These are phyloP conservation scores for Hippocampus mohnikei DNA, from an alignment of 2,113 vertebrate species.

Conservation along the genomic window DNA sequence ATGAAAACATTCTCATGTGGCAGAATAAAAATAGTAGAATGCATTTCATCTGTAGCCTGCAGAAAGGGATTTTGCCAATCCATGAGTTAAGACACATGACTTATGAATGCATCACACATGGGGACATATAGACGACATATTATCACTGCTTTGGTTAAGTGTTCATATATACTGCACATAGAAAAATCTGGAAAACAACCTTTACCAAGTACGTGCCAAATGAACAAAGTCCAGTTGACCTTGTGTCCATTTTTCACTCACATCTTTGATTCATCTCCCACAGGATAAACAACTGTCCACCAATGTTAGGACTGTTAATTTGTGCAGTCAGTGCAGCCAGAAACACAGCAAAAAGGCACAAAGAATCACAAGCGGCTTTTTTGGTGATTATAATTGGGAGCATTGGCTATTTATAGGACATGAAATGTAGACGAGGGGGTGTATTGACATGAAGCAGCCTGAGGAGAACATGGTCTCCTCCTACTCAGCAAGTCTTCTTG, in stretches of 20 bases:
- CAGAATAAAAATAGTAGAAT: too few relatives aligned
- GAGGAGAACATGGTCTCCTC: constrained; percentile 31
- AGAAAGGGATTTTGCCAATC: too few relatives aligned
- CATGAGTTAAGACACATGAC: too few relatives aligned
- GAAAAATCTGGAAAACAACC: neutral
- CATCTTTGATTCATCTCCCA: neutral
- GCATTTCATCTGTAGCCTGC: too few relatives aligned
- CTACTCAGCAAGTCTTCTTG: constrained; percentile 19
- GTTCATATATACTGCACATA: neutral
- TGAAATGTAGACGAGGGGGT: constrained; percentile 42
- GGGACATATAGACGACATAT: too few relatives aligned
- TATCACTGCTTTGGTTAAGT: too few relatives aligned
- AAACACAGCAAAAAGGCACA: constrained; percentile 18
- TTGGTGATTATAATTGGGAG: constrained; percentile 31
- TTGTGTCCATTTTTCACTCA: neutral
- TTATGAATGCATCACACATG: too few relatives aligned
- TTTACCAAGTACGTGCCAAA: neutral
- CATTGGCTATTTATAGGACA: constrained; percentile 46
- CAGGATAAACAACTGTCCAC: neutral
- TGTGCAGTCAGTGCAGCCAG: constrained; percentile 11
- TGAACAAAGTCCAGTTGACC: neutral
- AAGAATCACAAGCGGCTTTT: constrained; percentile 28
- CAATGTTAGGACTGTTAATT: constrained; percentile 2
- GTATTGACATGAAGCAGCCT: constrained; percentile 43
- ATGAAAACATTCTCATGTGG: too few relatives aligned